Evolutionary conservation across 1,140 invertebrate genomes (phyloP).

Genomic region (Bursaphelenchus mucronatus): DNA sequence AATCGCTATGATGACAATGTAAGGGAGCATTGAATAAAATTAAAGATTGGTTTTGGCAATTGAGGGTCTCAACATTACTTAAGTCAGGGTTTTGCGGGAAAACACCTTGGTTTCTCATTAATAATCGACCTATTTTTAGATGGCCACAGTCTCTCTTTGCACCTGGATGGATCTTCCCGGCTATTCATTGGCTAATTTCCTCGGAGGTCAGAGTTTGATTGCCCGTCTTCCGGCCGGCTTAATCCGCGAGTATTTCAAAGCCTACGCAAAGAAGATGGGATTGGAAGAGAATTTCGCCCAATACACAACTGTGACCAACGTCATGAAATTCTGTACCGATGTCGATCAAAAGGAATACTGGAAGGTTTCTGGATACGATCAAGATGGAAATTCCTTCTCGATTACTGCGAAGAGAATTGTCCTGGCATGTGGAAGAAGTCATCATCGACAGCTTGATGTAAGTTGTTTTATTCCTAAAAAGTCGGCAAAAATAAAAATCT

Average conservation of each 20-base stretch:
- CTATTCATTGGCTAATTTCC: slow-evolving; percentile 41
- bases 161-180: slow-evolving; percentile 57
- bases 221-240: slow-evolving; percentile 38
- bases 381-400: slow-evolving; percentile 24
- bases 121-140: slow-evolving; percentile 26
- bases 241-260: slow-evolving; percentile 43
- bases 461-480: no score
- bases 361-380: slow-evolving; percentile 30
- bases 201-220: slow-evolving; percentile 34
- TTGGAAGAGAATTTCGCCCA: slow-evolving; percentile 31
- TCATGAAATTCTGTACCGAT: slow-evolving; percentile 35
- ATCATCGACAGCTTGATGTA: slow-evolving; percentile 39
- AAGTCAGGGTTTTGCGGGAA: no score
- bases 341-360: slow-evolving; percentile 31
- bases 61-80: no score
- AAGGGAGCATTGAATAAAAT: neutral
- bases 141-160: slow-evolving; percentile 47
- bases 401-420: slow-evolving; percentile 38
- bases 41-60: no score
- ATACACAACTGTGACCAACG: slow-evolving; percentile 33
- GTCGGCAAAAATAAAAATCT: no score
- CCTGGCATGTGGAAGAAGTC: slow-evolving; percentile 40
- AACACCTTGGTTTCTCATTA: no score
- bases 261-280: slow-evolving; percentile 39
- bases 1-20: slow-evolving; percentile 55